Evolutionary conservation across 2,888 invertebrate genomes (phyloP).

Genomic region (Erebia aethiops): DNA sequence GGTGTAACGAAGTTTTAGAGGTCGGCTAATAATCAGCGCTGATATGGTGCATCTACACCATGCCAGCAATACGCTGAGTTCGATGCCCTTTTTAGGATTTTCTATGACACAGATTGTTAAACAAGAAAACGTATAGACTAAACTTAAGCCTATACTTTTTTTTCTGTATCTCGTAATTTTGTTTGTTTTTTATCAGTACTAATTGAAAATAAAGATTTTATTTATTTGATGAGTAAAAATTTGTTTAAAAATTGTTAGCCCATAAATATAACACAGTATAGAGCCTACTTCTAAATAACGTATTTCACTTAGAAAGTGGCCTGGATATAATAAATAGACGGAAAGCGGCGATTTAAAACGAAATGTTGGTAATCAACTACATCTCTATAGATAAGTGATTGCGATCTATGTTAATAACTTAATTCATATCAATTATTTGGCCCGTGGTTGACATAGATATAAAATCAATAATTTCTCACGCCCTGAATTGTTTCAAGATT

Average conservation of each 20-base stretch:
- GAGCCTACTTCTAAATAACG: not conserved
- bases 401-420: not conserved
- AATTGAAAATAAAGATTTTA: too few relatives aligned
- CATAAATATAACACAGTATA: not conserved
- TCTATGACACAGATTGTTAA: too few relatives aligned
- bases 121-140: too few relatives aligned
- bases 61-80: too few relatives aligned
- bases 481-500: too few relatives aligned
- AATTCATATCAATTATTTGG: not conserved
- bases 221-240: not conserved
- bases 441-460: not conserved
- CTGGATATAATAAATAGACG: not conserved
- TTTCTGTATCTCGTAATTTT: too few relatives aligned
- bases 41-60: too few relatives aligned
- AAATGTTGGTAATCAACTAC: constrained; percentile 12
- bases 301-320: constrained; percentile 13
- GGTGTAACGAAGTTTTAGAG: too few relatives aligned
- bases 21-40: too few relatives aligned
- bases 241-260: not conserved
- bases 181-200: too few relatives aligned
- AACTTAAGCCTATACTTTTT: too few relatives aligned
- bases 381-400: constrained; percentile 9
- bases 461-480: constrained; percentile 5
- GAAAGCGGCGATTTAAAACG: constrained; percentile 4
- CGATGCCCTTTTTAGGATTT: too few relatives aligned